Percentiles rank a stretch among this genome's conserved stretches.
phyloP scores from a whole-genome alignment of 2,797 vertebrate species.

The Phataginus tricuspis region DNA sequence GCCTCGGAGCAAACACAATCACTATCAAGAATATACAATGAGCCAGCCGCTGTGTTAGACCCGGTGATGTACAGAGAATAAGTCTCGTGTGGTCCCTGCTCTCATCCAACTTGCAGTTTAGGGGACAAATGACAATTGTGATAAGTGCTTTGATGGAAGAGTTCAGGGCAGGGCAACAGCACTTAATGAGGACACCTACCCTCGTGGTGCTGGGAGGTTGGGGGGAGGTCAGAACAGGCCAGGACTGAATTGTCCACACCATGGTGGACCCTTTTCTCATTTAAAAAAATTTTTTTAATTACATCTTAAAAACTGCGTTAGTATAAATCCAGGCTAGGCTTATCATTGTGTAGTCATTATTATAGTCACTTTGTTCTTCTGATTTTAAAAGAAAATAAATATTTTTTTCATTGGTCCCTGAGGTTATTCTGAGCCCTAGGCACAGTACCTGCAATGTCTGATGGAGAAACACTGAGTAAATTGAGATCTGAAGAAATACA shows the following conservation, averaged over 20 bases:
- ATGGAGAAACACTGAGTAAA: background rate
- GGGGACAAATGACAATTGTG: background rate
- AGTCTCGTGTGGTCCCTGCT: background rate
- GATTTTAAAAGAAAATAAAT: constrained; percentile 20
- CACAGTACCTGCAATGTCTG: background rate
- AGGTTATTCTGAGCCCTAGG: too few relatives aligned
- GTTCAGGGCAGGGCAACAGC: background rate
- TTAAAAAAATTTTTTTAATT: background rate
- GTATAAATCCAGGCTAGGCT: background rate
- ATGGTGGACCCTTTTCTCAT: background rate
- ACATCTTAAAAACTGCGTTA: background rate
- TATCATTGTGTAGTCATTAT: background rate
- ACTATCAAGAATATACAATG: rapidly evolving
- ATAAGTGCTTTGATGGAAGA: background rate
- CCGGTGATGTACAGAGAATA: rapidly evolving
- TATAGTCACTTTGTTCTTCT: background rate
- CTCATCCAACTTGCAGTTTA: background rate
- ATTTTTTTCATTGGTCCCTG: too few relatives aligned
- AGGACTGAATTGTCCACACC: background rate
- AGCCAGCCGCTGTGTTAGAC: background rate
- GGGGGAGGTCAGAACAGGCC: too few relatives aligned
- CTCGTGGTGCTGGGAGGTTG: background rate
- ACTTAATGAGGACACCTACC: background rate
- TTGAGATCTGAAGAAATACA: background rate
- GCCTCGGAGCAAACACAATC: too few relatives aligned